Conservation (phyloP, 1,140 invertebrate genomes). For the Neodiprion pinetum region DNA sequence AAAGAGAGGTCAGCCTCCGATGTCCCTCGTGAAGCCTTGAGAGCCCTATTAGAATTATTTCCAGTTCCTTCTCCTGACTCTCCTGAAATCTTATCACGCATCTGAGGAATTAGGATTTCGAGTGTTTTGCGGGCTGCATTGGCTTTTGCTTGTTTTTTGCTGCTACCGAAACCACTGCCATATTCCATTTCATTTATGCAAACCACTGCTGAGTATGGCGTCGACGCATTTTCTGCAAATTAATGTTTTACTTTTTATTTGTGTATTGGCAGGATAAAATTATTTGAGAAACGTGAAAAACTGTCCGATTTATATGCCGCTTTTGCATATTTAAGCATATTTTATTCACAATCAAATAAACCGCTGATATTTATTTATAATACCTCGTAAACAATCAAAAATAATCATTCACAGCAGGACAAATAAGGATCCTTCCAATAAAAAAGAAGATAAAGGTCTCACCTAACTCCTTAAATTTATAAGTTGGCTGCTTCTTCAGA, state of each 20-base stretch:
- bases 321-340: no score
- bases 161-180: constrained; percentile 90
- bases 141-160: constrained; percentile 94
- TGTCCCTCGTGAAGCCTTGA: constrained; percentile 56
- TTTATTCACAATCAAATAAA: neutral
- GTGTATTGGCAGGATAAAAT: no score
- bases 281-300: constrained; percentile 2
- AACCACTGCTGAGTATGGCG: constrained; percentile 92
- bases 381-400: constrained; percentile 5
- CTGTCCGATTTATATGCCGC: neutral
- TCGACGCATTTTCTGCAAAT: constrained; percentile 84
- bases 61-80: constrained; percentile 64
- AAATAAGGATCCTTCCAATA: constrained; percentile 9
- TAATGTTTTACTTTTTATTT: constrained; percentile 15
- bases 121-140: constrained; percentile 89
- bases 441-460: constrained; percentile 36
- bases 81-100: constrained; percentile 78
- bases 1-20: constrained; percentile 70
- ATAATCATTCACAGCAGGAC: constrained; percentile 1
- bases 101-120: constrained; percentile 93
- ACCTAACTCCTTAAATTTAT: constrained; percentile 91
- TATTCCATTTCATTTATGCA: constrained; percentile 92
- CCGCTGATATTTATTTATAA: neutral
- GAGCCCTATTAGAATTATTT: constrained; percentile 52
- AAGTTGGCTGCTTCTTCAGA: constrained; percentile 90